Percentiles rank a stretch among this genome's conserved stretches.
Conservation (phyloP, 1,140 invertebrate species). For the Ostrea edulis region DNA sequence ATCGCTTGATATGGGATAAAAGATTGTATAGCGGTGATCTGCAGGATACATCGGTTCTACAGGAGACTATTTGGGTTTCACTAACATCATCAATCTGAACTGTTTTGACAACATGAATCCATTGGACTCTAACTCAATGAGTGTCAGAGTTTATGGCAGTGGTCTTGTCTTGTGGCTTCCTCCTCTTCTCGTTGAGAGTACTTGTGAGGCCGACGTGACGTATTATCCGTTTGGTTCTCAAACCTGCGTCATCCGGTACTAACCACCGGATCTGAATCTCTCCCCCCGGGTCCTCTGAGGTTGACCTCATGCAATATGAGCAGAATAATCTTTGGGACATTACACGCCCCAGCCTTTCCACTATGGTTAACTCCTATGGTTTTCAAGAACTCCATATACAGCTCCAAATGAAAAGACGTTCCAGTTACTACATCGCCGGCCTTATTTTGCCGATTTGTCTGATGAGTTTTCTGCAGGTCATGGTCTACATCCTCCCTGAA, state of each 20-base stretch:
- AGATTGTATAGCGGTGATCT: conserved; percentile 4
- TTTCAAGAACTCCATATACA: conserved; percentile 41
- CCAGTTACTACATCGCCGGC: conserved; percentile 78
- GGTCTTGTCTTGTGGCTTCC: conserved; percentile 46
- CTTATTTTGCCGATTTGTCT: conserved; percentile 82
- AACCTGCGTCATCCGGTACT: conserved; percentile 81
- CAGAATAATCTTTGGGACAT: conserved; percentile 82
- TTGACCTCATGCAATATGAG: conserved; percentile 81
- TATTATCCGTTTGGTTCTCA: conserved; percentile 88
- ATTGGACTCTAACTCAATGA: neutral
- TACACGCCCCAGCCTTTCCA: neutral
- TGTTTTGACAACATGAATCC: conserved; percentile 18
- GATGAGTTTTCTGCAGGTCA: conserved; percentile 81
- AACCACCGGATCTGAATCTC: conserved; percentile 76
- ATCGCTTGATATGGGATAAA: conserved; percentile 31
- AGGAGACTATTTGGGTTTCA: conserved; percentile 35
- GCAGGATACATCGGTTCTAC: neutral
- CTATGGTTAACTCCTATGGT: neutral
- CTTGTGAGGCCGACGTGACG: conserved; percentile 93
- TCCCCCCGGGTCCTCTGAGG: conserved; percentile 79
- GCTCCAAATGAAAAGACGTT: conserved; percentile 65
- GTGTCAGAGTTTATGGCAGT: neutral
- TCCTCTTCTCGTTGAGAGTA: conserved; percentile 70
- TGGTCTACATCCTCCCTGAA: conserved; percentile 82
- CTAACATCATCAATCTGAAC: neutral